Evolutionary conservation across 2,888 invertebrate genomes (phyloP), one percentile per base, ranked within the genome.

Genomic region (Pomacea canaliculata): DNA sequence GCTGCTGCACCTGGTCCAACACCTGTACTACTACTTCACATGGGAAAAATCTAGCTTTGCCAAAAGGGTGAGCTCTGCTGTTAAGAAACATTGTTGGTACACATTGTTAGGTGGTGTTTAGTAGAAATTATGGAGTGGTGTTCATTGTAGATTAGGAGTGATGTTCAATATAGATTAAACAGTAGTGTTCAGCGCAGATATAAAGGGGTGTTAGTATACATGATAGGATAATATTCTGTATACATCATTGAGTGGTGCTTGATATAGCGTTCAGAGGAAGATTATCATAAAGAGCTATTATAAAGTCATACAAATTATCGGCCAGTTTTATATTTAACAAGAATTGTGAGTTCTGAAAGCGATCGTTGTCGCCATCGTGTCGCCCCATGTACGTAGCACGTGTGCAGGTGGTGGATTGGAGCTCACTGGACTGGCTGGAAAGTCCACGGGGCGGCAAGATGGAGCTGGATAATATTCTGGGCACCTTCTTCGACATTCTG

Each of bases 321-420:
- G 37, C 3, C 37, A 37, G 5, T 37, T 10, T 56, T 8, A 4
- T 56, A 56, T 56, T 56, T 16, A 56, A 56, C 10, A 56, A 56
- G 51, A 10, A 56, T 7, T 16, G 2, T 56, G 51, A 56, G 51
- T 56, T 56, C 51, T 56, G 10, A 10, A 10, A 56, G 51, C 51
- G 16, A 16, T 16, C 16, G 51, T 56, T 56, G 51, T 56, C 51
- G 12, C 7, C 10, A 10, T 7, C 16, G 2, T 56, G 51, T 13
- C 51, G 51, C 8, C 10, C 8, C 8, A 16, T 7, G 12, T 56
- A 56, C 10, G 51, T 3, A 37, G 51, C 16, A 56, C 51, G 51
- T 56, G 51, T 56, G 51, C 82, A 88, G 88, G 87, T 88, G 23
- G 83, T 88, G 18, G 85, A 84, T 71, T 88, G 88, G 88, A 88